These are phyloP conservation scores for Mesoligia furuncula DNA, from an alignment of 2,888 invertebrate species.

Conservation along the genomic window DNA sequence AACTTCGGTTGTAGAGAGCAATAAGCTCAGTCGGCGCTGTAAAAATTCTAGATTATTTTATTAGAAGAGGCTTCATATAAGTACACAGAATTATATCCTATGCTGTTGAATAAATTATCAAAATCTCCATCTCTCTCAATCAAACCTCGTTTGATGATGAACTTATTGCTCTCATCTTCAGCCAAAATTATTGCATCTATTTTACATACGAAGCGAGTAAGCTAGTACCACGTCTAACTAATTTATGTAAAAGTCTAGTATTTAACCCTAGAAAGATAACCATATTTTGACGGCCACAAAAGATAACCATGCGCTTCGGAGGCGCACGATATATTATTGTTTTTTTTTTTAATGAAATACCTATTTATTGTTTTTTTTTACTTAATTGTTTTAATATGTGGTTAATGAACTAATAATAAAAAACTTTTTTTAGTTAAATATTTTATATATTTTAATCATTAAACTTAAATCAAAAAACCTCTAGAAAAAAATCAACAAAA, in stretches of 20 bases:
- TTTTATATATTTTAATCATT: no score
- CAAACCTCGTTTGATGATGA: background rate
- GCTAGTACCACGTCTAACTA: background rate
- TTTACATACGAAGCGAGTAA: background rate
- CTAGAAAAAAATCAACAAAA: no score
- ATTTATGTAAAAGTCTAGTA: background rate
- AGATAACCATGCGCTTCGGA: no score
- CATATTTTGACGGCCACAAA: no score
- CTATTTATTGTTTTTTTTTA: no score
- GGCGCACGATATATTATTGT: no score
- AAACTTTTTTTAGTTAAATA: no score
- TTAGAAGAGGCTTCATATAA: background rate
- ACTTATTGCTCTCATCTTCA: background rate
- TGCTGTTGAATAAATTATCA: background rate
- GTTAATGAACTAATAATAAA: no score
- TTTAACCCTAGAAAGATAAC: no score
- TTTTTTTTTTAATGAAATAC: no score
- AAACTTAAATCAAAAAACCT: no score
- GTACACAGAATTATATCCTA: background rate
- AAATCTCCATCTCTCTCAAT: background rate
- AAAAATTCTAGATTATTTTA: background rate
- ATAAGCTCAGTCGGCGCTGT: background rate
- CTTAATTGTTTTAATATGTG: no score
- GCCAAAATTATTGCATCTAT: background rate
- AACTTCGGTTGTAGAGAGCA: constrained; percentile 1